These are phyloP conservation scores for Vicugna pacos DNA, from an alignment of 2,113 vertebrate species.

Conservation along the genomic window DNA sequence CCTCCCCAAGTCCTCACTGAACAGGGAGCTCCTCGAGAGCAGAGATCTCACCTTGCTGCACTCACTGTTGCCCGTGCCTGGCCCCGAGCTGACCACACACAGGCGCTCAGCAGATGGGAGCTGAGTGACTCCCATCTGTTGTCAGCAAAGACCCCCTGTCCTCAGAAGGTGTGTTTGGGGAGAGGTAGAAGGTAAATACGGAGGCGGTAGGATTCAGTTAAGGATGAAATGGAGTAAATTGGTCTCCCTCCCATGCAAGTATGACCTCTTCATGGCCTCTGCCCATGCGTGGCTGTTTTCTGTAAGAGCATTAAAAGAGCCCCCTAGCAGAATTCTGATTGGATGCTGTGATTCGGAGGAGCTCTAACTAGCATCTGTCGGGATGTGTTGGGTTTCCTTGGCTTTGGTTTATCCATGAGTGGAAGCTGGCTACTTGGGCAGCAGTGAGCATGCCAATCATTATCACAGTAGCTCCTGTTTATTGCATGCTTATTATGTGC, in stretches of 20 bases:
- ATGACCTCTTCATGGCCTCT: not conserved
- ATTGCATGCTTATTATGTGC: no score
- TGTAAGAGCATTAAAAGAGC: not conserved
- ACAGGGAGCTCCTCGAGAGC: not conserved
- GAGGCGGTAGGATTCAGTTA: not conserved
- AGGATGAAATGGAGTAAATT: not conserved
- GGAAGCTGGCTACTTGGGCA: not conserved
- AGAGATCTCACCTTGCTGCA: not conserved
- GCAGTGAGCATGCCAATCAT: not conserved
- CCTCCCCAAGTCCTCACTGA: not conserved
- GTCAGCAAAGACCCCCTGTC: not conserved
- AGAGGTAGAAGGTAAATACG: not conserved
- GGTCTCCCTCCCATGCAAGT: not conserved
- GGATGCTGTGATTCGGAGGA: not conserved
- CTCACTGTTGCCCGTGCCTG: not conserved
- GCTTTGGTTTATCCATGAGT: not conserved
- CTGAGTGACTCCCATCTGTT: not conserved
- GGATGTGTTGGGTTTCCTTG: not conserved
- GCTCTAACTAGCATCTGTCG: no score
- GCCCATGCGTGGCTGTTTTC: not conserved
- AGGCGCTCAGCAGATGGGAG: not conserved
- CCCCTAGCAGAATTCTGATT: no score
- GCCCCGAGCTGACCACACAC: not conserved
- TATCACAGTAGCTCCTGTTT: not conserved
- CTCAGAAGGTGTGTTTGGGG: not conserved